phyloP scores from a whole-genome alignment of 2,797 vertebrate genomes.

The Odontamblyopus rebecca region DNA sequence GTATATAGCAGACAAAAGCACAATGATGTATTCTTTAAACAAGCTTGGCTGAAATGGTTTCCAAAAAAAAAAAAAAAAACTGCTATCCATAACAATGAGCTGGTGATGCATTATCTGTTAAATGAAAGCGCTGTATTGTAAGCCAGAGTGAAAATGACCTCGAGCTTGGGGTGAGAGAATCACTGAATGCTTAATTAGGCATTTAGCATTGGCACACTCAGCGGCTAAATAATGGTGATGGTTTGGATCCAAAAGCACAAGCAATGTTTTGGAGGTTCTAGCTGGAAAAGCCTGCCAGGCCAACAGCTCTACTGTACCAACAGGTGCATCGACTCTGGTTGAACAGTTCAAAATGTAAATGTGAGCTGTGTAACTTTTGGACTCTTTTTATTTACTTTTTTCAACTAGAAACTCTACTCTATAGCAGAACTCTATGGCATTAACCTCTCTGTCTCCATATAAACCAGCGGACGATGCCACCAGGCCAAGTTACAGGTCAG shows the following conservation, averaged over 20 bases:
- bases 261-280: conserved; percentile 52
- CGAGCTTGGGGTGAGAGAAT: conserved; percentile 58
- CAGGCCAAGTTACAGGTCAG: too few species aligned
- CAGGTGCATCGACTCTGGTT: conserved; percentile 13
- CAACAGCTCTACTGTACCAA: conserved; percentile 48
- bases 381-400: too few species aligned
- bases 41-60: conserved; percentile 39
- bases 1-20: too few species aligned
- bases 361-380: background rate
- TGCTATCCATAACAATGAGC: conserved; percentile 60
- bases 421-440: too few species aligned
- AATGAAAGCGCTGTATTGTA: conserved; percentile 64
- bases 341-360: background rate
- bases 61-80: conserved; percentile 27
- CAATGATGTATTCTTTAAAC: conserved; percentile 13
- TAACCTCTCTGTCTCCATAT: too few species aligned
- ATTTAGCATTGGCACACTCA: conserved; percentile 62
- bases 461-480: too few species aligned
- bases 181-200: conserved; percentile 67
- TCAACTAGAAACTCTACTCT: too few species aligned
- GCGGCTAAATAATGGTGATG: conserved; percentile 65
- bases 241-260: conserved; percentile 61
- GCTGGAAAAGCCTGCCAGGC: conserved; percentile 39
- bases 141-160: conserved; percentile 67
- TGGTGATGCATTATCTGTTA: conserved; percentile 52